A percentile compares a stretch with the other conserved stretches of the same genome.
Evolutionary conservation across 2,797 vertebrate genomes (phyloP).

Genomic region (Decapterus maruadsi): DNA sequence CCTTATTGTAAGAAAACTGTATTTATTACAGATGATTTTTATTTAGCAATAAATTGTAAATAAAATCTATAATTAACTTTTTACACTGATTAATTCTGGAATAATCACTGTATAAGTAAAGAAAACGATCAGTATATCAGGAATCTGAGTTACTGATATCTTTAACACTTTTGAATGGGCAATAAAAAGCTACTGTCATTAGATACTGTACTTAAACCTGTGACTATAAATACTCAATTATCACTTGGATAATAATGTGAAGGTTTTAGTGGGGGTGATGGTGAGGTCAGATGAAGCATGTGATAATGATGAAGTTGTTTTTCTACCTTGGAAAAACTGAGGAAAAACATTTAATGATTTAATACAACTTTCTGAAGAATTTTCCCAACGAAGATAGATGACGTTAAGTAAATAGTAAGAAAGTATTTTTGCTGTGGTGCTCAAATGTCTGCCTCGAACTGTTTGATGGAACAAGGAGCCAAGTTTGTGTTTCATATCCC

Average conservation of each 20-base stretch:
- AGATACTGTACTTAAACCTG: neutral
- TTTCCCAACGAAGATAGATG: neutral
- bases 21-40: too few species aligned
- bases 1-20: too few species aligned
- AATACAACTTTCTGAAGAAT: neutral
- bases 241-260: neutral
- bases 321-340: neutral
- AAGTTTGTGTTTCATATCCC: constrained; percentile 51
- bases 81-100: too few species aligned
- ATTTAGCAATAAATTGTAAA: neutral
- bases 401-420: neutral
- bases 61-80: neutral
- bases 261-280: neutral
- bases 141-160: too few species aligned
- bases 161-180: neutral
- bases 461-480: constrained; percentile 27
- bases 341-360: neutral
- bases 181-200: neutral
- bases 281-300: neutral
- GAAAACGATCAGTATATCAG: too few species aligned
- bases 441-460: constrained; percentile 11
- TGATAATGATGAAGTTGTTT: neutral
- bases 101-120: too few species aligned
- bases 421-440: neutral
- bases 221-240: neutral